Base-by-base conservation (phyloP, 2,113 vertebrate genomes). In the Orycteropus afer region DNA sequence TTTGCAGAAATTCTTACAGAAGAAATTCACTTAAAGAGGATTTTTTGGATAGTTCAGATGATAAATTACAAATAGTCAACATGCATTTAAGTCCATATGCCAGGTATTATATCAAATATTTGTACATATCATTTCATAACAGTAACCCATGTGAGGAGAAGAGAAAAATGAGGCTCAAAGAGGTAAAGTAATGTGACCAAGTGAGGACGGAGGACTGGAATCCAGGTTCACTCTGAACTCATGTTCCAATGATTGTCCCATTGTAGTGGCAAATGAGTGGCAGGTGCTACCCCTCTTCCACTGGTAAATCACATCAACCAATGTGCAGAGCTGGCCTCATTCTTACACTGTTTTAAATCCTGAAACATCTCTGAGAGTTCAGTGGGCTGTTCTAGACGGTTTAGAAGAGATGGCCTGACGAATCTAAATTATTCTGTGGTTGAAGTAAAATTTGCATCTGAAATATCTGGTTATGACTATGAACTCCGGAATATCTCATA, bases 1-100 rank as follows among this genome's bases (percentile, higher is more conserved):
- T 89, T 61, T 93, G 20, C 42, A 65, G 86, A 93, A 86, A 37
- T 63, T 20, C 73, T 89, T 37, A 92, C 18, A 80, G 55, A 86
- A 74, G 7, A 80, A 86, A 86, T 74, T 85, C 40, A 74, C 73
- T 55, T 59, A 65, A 34, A 73, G 53, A 92, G n/a, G 29, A 25
- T 71, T 25, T 59, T 71, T 42, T 78, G 17, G 23, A 84, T 23
- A 71, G 20, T 22, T 86, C 7, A 55, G 86, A 22, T 53, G 81
- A 47, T n/a, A 32, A 91, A 76, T 18, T 25, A 57, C 55, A 22
- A 79, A 71, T 13, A 53, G 22, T 29, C 42, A 37, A 51, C 8
- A 53, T 45, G 29, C 25, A 47, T 1, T 65, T 27, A 42, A 77
- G 67, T 11, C 7, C 79, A 74, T 40, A 80, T 27, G 34, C 25